These are phyloP conservation scores for Dendrophyllia cribrosa DNA, from an alignment of 64 coral and sea anemone species.

Conservation along the genomic window DNA sequence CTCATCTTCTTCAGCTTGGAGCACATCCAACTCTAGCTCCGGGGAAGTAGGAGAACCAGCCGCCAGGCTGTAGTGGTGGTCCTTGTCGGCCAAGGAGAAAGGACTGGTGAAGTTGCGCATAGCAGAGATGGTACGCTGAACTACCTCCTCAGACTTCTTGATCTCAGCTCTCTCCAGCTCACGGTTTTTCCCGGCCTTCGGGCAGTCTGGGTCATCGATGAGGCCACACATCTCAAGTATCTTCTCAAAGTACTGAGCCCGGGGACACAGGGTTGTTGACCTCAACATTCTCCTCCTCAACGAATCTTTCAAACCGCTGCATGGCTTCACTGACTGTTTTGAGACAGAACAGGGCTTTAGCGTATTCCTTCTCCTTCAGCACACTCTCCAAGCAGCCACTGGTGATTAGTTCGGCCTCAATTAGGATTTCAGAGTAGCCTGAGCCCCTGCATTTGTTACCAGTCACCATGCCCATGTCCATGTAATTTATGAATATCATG, in stretches of 20 bases:
- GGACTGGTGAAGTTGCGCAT: slow-evolving; percentile 63
- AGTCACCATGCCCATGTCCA: slow-evolving; percentile 36
- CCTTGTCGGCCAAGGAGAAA: slow-evolving; percentile 28
- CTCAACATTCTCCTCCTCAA: too few relatives aligned
- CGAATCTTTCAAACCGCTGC: too few relatives aligned
- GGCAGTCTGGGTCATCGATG: slow-evolving; percentile 55
- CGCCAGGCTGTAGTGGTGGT: slow-evolving; percentile 53
- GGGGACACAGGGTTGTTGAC: too few relatives aligned
- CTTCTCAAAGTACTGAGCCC: slow-evolving; percentile 66
- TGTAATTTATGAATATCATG: too few relatives aligned
- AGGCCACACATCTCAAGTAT: slow-evolving; percentile 60
- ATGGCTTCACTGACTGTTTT: slow-evolving; percentile 58
- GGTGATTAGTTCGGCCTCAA: slow-evolving; percentile 27
- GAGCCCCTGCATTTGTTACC: slow-evolving; percentile 47
- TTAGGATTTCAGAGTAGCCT: slow-evolving; percentile 32
- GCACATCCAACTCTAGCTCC: slow-evolving; percentile 43
- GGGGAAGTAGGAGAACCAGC: slow-evolving; percentile 33
- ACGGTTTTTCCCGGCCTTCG: slow-evolving; percentile 47
- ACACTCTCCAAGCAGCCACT: slow-evolving; percentile 13
- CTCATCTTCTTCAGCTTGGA: slow-evolving; percentile 31
- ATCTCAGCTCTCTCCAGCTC: slow-evolving; percentile 53
- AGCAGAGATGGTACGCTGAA: slow-evolving; percentile 38
- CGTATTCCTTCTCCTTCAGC: slow-evolving; percentile 27
- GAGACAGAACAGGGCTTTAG: slow-evolving; percentile 42
- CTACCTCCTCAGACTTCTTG: slow-evolving; percentile 60